phyloP scores from a whole-genome alignment of 2,113 vertebrate genomes.

The Ptychochromis oligacanthus region DNA sequence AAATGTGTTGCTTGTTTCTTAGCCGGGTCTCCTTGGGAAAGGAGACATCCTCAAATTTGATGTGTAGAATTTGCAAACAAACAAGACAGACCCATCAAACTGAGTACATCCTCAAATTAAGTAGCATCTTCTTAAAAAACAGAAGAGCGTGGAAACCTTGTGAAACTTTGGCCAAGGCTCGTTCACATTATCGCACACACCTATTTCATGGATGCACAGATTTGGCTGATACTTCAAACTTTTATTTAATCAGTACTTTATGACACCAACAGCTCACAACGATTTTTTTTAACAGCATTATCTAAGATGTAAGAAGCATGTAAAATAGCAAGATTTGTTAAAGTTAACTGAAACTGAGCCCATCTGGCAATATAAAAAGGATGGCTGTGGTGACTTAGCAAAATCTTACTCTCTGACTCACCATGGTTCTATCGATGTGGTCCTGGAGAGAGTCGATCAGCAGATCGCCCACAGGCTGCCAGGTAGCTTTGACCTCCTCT shows the following conservation, averaged over 20 bases:
- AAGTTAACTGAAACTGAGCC: background rate
- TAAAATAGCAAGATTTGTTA: background rate
- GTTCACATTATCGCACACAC: no score
- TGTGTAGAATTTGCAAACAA: constrained; percentile 25
- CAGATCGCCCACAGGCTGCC: constrained; percentile 94
- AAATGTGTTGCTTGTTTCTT: background rate
- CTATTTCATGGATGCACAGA: no score
- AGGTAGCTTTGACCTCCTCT: constrained; percentile 85
- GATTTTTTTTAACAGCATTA: background rate
- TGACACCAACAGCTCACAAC: no score
- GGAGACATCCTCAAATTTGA: background rate
- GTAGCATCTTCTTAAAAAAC: background rate
- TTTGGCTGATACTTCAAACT: no score
- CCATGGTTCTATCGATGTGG: constrained; percentile 90
- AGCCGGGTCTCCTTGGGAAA: background rate
- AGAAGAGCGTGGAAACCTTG: background rate
- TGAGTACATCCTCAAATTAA: background rate
- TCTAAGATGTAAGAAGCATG: background rate
- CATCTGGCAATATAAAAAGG: background rate
- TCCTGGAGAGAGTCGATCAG: constrained; percentile 94
- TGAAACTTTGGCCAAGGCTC: background rate
- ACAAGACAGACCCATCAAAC: constrained; percentile 1
- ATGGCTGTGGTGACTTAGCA: background rate
- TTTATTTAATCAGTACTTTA: no score
- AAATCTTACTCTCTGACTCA: constrained; percentile 74